A percentile compares a stretch with the other conserved stretches of the same genome.
Conservation (phyloP, 64 coral and sea anemone genomes). For the Montipora capricornis region DNA sequence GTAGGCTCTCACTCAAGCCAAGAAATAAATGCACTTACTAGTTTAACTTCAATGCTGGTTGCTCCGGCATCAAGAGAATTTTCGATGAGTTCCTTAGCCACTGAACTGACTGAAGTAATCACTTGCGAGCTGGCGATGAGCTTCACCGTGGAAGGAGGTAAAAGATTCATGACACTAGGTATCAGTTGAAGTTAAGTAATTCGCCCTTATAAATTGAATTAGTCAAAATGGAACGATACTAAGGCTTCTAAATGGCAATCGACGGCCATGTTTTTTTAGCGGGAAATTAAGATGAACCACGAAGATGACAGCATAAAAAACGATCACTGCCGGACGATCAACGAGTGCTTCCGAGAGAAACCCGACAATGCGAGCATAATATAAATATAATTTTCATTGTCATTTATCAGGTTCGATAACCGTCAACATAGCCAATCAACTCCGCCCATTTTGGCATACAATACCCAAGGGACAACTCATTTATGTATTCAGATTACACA, state of each 20-base stretch:
- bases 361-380: not conserved
- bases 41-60: conserved; percentile 83
- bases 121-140: conserved; percentile 94
- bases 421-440: conserved; percentile 21
- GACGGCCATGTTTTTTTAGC: conserved; percentile 52
- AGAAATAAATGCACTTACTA: conserved; percentile 60
- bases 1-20: not conserved
- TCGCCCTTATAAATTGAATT: not conserved
- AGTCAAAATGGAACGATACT: too few relatives aligned
- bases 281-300: not conserved
- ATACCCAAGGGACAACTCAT: conserved; percentile 35
- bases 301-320: too few relatives aligned
- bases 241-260: too few relatives aligned
- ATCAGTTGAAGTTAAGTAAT: not conserved
- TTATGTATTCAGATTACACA: conserved; percentile 12
- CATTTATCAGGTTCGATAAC: not conserved
- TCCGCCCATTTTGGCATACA: not conserved
- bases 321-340: not conserved
- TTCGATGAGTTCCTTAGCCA: conserved; percentile 93
- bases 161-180: conserved; percentile 55
- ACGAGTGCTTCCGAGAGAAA: not conserved
- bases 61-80: conserved; percentile 96
- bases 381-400: not conserved
- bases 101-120: conserved; percentile 84
- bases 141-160: conserved; percentile 80